A percentile compares a stretch with the other conserved stretches of the same genome.
Evolutionary conservation across 2,888 invertebrate species (phyloP).

Genomic region (Daptonema setosum): DNA sequence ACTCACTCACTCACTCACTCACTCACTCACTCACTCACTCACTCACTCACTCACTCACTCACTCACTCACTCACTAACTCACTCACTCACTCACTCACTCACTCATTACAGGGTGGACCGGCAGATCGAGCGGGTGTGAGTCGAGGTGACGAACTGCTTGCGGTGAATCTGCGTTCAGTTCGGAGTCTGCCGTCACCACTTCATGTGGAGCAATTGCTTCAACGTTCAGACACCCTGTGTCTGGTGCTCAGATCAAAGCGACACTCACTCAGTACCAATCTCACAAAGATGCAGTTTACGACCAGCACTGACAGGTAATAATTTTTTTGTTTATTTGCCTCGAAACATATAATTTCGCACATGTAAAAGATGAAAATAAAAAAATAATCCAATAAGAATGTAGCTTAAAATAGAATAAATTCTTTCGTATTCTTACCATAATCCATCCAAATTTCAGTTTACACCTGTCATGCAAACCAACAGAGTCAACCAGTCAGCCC

Average conservation of each 20-base stretch:
- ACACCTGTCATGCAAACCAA: neutral
- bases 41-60: no score
- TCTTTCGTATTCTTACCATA: no score
- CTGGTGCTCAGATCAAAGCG: constrained; percentile 8
- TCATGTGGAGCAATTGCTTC: constrained; percentile 7
- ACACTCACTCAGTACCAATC: neutral
- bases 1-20: neutral
- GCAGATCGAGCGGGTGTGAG: constrained; percentile 4
- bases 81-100: no score
- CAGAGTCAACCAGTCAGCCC: neutral
- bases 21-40: no score
- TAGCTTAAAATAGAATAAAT: no score
- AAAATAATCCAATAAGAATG: no score
- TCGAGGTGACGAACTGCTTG: constrained; percentile 9
- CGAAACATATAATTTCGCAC: no score
- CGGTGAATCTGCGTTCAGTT: constrained; percentile 5
- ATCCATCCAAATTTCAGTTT: constrained; percentile 2
- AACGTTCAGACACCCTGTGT: constrained; percentile 6
- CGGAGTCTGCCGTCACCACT: constrained; percentile 1
- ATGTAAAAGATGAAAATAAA: no score
- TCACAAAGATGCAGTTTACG: neutral
- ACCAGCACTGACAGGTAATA: neutral
- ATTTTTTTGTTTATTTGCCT: no score
- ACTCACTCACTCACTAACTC: no score
- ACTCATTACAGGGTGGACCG: constrained; percentile 1